Evolutionary conservation across 64 coral and sea anemone species (phyloP), one percentile per base, ranked within the genome.

Genomic region (Stichodactyla mertensii): DNA sequence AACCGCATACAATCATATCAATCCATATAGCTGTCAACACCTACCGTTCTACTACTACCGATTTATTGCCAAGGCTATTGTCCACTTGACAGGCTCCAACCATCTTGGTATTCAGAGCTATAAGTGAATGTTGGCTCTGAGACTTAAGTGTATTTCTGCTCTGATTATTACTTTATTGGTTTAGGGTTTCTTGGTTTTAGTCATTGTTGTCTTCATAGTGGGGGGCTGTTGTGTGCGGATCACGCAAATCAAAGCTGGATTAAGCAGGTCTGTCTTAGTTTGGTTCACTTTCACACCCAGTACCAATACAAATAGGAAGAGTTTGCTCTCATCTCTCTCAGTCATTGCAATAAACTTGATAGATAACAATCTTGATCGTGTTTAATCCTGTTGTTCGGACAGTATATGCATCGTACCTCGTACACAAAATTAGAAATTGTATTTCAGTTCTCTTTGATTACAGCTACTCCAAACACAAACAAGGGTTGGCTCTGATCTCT

Each of bases 111-210:
- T 16, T 55, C 36, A 45, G 51, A 52, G 10, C 16, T 52, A 15
- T 8, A 51, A 51, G 51, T 51, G 10, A 53, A 22, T 81, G 78
- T 81, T 81, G 16, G 52, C 10, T 28, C 54, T 81, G 15, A 8
- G 19, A 81, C 78, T 81, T 81, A 81, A 79, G 26, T 81, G 36
- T 81, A 81, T 81, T 81, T 81, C 15, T 52, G 78, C n/a, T 6
- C 10, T 81, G 16, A 81, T 81, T 81, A 81, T 74, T 74, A 13
- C 10, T 31, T 74, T 27, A 74, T 74, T 74, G 69, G 69, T 20
- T 74, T 74, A 74, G 24, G 69, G 11, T 27, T 27, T 74, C 26
- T 11, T 4, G 22, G 7, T 74, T 74, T 74, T 74, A 4, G 20
- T 69, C 8, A 18, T 7, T 7, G 9, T 20, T 69, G 69, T 11